Evolutionary conservation across 2,888 invertebrate genomes (phyloP), one percentile per base, ranked within the genome.

Genomic region (Lydus trimaculatus): DNA sequence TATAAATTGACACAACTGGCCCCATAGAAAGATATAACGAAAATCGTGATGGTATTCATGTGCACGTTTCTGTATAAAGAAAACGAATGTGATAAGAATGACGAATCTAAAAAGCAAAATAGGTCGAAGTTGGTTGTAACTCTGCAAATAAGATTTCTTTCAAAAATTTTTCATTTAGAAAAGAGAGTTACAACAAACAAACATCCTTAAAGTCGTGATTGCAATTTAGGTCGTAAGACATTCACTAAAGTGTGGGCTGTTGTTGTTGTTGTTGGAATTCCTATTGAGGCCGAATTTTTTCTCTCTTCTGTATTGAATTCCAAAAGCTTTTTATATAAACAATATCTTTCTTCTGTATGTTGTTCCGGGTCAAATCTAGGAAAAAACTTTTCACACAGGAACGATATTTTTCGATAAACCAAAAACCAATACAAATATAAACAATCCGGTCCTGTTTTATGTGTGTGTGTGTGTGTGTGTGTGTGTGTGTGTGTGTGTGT

Each of bases 171-270:
- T 56, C n/a, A 20, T 9, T 20, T 1, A 17, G 20, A 56, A 23
- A 25, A 25, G 15, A 56, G 6, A 56, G 13, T 25, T 25, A 3
- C 25, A 56, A 43, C 2, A 20, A 20, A 20, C 48, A 48, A 56
- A 63, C 66, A 66, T 65, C 65, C 65, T 65, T 59, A 36, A 25
- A 25, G 25, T 25, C 56, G 56, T 56, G 56, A 56, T 61, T 31
- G 63, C 39, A 67, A 67, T 67, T 67, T 67, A 43, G 67, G 67
- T 67, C 67, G 64, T 43, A 56, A 62, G 58, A 61, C 66, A 66
- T 66, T 66, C 63, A 66, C 66, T 63, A 59, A n/a, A 67, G 56
- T 56, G 56, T 56, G 56, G 56, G 56, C 56, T 52, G 52, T 23
- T 56, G 56, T 56, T 56, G 56, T 25, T 52, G 52, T 23, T 56